These are phyloP conservation scores for Hirudo medicinalis DNA, from an alignment of 1,140 invertebrate species.

Conservation along the genomic window DNA sequence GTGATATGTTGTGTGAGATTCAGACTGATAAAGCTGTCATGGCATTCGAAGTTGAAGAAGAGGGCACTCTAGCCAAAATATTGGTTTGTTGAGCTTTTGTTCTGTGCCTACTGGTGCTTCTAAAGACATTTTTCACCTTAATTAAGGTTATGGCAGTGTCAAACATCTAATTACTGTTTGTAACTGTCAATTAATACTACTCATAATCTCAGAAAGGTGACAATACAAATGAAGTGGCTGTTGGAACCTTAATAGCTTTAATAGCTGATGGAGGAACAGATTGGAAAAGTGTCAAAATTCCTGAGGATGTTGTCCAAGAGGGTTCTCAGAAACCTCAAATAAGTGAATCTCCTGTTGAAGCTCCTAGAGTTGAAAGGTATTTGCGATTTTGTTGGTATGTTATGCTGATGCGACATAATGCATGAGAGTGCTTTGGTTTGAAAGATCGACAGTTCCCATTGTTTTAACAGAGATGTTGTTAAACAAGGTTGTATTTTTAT, in stretches of 20 bases:
- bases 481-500: too few relatives aligned
- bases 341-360: too few relatives aligned
- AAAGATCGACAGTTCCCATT: too few relatives aligned
- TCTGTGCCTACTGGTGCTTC: background rate
- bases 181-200: conserved; percentile 16
- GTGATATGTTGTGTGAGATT: conserved; percentile 51
- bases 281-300: conserved; percentile 50
- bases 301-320: conserved; percentile 15
- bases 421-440: too few relatives aligned
- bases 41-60: conserved; percentile 48
- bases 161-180: background rate
- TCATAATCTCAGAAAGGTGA: conserved; percentile 43
- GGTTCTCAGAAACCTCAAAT: too few relatives aligned
- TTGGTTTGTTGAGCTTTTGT: conserved; percentile 33
- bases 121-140: background rate
- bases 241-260: conserved; percentile 74
- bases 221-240: conserved; percentile 64
- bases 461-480: too few relatives aligned
- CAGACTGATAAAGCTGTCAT: conserved; percentile 53
- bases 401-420: too few relatives aligned
- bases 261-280: conserved; percentile 68
- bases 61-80: conserved; percentile 51
- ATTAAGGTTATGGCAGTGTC: background rate
- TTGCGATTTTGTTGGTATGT: background rate
- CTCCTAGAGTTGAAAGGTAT: too few relatives aligned